Conservation (phyloP, 92 coral and sea anemone genomes). For the Parazoanthus darwini region DNA sequence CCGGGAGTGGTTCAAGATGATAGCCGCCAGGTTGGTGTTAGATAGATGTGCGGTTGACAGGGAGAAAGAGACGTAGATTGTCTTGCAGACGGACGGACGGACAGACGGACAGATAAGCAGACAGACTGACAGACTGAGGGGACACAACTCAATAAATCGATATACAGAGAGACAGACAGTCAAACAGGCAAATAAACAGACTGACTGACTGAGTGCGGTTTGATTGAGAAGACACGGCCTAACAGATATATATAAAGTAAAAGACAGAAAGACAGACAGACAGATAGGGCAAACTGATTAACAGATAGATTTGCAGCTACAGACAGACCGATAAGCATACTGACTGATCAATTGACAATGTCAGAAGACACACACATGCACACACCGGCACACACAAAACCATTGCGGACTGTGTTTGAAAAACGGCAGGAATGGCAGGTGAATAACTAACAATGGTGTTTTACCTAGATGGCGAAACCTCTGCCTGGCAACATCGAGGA, state of each 20-base stretch:
- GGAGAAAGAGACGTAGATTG: neutral
- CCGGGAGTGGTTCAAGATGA: slow-evolving; percentile 81
- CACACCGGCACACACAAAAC: neutral
- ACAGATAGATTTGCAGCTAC: neutral
- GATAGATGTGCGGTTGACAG: neutral
- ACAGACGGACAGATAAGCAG: neutral
- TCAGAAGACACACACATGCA: too few species aligned
- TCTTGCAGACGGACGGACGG: neutral
- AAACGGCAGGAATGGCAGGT: neutral
- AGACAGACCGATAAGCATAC: too few species aligned
- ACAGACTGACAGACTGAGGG: neutral
- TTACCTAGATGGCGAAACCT: slow-evolving; percentile 69
- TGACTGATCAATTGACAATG: too few species aligned
- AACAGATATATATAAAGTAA: neutral
- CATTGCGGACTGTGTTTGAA: neutral
- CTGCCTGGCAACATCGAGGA: slow-evolving; percentile 76
- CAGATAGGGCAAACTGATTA: neutral
- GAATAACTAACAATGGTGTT: neutral
- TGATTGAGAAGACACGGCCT: too few species aligned
- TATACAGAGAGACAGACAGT: neutral
- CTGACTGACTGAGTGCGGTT: neutral
- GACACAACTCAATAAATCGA: neutral
- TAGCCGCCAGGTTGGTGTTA: slow-evolving; percentile 50
- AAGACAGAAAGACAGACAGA: neutral
- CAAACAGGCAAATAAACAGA: neutral